Evolutionary conservation across 2,888 invertebrate genomes (phyloP).

Genomic region (Cryptocephalus moraei): DNA sequence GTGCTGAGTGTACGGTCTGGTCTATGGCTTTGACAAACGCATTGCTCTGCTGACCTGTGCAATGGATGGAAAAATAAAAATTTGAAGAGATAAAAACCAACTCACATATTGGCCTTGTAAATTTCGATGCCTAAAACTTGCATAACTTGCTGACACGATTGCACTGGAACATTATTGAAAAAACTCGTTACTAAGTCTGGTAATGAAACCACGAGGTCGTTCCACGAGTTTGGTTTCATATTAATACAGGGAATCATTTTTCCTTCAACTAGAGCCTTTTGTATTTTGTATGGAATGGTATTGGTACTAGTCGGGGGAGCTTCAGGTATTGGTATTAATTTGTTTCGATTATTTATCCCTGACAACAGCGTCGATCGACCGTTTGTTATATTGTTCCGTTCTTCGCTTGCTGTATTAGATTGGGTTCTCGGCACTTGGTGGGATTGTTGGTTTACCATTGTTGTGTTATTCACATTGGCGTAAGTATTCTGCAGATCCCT

Average conservation of each 20-base stretch:
- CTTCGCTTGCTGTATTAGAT: conserved; percentile 24
- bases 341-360: conserved; percentile 39
- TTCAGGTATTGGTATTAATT: conserved; percentile 62
- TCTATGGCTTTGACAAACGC: no score
- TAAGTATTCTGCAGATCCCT: conserved; percentile 23
- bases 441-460: conserved; percentile 34
- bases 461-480: conserved; percentile 24
- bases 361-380: conserved; percentile 20
- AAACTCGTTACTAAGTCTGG: conserved; percentile 71
- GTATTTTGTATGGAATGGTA: conserved; percentile 63
- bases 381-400: conserved; percentile 25
- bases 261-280: conserved; percentile 70
- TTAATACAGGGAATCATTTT: conserved; percentile 80
- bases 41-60: no score
- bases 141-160: conserved; percentile 68
- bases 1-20: no score
- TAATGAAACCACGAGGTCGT: conserved; percentile 72
- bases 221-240: conserved; percentile 73
- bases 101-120: conserved; percentile 76
- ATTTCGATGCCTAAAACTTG: conserved; percentile 71
- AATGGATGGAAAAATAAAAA: conserved; percentile 4
- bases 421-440: conserved; percentile 32
- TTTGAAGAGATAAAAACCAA: conserved; percentile 15
- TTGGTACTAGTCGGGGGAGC: conserved; percentile 52
- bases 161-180: conserved; percentile 66